Evolutionary conservation across 2,113 vertebrate species (phyloP).

Genomic region (Brevimyrus niger): DNA sequence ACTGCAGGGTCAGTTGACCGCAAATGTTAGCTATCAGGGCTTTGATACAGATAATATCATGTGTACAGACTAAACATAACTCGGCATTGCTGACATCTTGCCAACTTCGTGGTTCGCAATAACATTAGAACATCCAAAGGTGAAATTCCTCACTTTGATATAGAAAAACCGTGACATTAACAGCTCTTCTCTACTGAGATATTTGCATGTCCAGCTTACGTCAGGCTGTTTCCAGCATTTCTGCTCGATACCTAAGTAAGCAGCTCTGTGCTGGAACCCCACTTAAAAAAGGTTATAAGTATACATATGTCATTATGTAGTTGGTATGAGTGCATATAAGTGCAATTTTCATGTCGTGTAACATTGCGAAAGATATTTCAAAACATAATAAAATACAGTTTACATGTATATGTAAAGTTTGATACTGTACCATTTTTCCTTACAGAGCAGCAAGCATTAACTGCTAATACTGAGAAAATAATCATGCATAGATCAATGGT

Average conservation of each 20-base stretch:
- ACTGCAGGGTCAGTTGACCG: neutral
- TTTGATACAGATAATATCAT: neutral
- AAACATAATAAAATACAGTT: neutral
- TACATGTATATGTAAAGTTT: neutral
- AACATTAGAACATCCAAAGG: neutral
- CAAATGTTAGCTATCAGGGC: neutral
- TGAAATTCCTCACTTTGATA: neutral
- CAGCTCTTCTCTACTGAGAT: neutral
- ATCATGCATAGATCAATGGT: slow-evolving; percentile 20
- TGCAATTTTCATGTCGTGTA: neutral
- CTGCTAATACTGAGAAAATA: slow-evolving; percentile 7
- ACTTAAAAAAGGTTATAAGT: neutral
- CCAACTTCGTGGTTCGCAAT: neutral
- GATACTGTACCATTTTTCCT: neutral
- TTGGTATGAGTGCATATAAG: neutral
- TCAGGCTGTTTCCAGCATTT: neutral
- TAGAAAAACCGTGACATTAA: neutral
- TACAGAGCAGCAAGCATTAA: slow-evolving; percentile 1
- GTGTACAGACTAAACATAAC: neutral
- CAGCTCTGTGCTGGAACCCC: neutral
- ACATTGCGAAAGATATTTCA: neutral
- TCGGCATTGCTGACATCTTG: neutral
- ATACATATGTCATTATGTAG: neutral
- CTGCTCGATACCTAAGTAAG: neutral
- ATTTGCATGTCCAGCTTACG: neutral